Evolutionary conservation across 2,113 vertebrate species (phyloP).

Genomic region (Hemiprocne comata): DNA sequence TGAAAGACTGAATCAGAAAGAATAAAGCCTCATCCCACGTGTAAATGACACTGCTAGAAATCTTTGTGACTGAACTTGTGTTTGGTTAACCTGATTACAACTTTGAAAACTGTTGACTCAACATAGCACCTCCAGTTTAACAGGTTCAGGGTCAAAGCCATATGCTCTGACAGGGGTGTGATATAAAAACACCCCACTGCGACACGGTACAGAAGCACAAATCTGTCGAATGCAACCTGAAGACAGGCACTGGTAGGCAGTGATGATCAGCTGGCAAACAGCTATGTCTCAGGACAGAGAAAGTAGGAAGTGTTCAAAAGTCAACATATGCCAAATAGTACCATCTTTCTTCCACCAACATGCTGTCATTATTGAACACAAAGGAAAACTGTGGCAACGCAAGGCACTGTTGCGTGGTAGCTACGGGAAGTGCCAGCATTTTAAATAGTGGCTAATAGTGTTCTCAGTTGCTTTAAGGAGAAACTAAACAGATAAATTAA

Average conservation of each 20-base stretch:
- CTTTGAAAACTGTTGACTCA: slow-evolving; percentile 13
- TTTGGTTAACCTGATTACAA: slow-evolving; percentile 2
- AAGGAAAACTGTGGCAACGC: neutral
- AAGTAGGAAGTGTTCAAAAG: neutral
- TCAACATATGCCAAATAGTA: neutral
- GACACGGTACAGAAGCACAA: neutral
- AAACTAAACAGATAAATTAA: slow-evolving; percentile 12
- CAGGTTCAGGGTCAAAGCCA: slow-evolving; percentile 30
- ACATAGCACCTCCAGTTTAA: neutral
- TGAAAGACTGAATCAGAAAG: neutral
- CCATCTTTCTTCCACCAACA: neutral
- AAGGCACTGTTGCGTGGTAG: neutral
- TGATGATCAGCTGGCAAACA: neutral
- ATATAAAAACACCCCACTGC: neutral
- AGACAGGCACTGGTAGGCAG: neutral
- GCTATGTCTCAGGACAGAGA: neutral
- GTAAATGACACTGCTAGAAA: neutral
- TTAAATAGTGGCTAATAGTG: neutral
- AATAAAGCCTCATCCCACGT: neutral
- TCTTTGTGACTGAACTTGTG: neutral
- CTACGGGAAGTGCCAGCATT: neutral
- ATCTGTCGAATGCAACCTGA: neutral
- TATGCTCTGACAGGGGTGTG: slow-evolving; percentile 10
- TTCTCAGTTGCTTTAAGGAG: neutral
- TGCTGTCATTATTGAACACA: neutral